Evolutionary conservation across 2,113 vertebrate genomes (phyloP), one percentile per base, ranked within the genome.

Genomic region (Pomatostomus ruficeps): DNA sequence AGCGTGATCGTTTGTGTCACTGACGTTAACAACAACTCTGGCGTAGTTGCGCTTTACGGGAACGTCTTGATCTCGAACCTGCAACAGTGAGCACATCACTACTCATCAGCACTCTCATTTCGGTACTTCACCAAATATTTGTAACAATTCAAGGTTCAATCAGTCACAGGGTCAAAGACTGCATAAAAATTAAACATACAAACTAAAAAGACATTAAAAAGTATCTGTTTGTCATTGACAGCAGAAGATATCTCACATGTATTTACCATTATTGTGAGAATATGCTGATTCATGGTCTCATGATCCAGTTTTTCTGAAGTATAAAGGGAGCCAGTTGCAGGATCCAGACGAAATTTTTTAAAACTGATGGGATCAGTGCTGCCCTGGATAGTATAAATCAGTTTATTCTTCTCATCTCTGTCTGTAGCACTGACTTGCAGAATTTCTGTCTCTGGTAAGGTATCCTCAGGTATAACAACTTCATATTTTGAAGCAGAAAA

Each of bases 51-150:
- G 98, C 95, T 99, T 99, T 3, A 99, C 99, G 19, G 99, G 99
- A 46, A 99, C 99, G 96, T 99, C 99, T 71, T 99, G 99, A 96
- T 99, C 99, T 72, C 99, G 98, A 12, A 99, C 99, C 99, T 99
- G 65, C 84, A 97, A 96, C 28, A 93, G 95, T 71, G 19, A 77
- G 62, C 12, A 72, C 31, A 55, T 38, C 31, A 13, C 38, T 5
- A 58, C 36, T 13, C 49, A 67, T 66, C 11, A 67, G 61, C 46
- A 76, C 54, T 63, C 22, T 25, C 52, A 79, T 9, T 55, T 28
- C 23, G n/a, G 28, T 4, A 38, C 25, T 14, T 84, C 52, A 67
- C 66, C 36, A 45, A 43, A 9, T 29, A 68, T 19, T 12, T 55
- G 38, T 19, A 80, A 21, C 24, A 58, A 46, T 28, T 91, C 38